A percentile compares a stretch with the other conserved stretches of the same genome.
Evolutionary conservation across 2,797 vertebrate species (phyloP).

Genomic region (Alcedo quadribrachys): DNA sequence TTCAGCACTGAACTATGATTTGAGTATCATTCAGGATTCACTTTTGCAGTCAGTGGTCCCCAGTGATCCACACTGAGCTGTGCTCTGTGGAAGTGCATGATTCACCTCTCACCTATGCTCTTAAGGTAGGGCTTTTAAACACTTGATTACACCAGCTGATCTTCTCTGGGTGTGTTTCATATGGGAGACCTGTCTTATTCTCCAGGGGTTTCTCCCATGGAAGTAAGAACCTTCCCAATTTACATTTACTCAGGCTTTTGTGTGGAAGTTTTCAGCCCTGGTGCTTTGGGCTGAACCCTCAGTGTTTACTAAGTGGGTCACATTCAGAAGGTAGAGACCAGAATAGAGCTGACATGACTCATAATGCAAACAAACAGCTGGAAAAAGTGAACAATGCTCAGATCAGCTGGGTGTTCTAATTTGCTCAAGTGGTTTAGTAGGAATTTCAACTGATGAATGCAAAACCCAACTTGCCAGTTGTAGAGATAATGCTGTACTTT

Average conservation of each 20-base stretch:
- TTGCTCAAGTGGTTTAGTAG: conserved; percentile 8
- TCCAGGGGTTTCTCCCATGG: background rate
- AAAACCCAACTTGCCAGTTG: background rate
- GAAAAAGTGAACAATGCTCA: conserved; percentile 52
- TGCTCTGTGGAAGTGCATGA: background rate
- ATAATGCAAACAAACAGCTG: conserved; percentile 54
- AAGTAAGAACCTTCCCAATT: background rate
- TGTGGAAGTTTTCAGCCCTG: background rate
- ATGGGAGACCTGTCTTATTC: background rate
- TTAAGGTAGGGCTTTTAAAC: conserved; percentile 17
- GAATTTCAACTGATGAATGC: conserved; percentile 17
- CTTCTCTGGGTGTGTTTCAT: background rate
- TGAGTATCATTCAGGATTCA: background rate
- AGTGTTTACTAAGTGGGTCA: conserved; percentile 7
- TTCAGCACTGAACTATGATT: background rate
- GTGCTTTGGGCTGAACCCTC: background rate
- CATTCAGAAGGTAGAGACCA: conserved; percentile 3
- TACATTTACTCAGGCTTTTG: background rate
- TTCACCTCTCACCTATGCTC: conserved; percentile 26
- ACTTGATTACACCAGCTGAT: conserved; percentile 32
- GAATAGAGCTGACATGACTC: conserved; percentile 60
- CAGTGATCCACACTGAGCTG: background rate
- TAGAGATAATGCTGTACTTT: conserved; percentile 6
- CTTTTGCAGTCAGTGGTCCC: background rate
- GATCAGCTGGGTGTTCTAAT: background rate